These are phyloP conservation scores for Euglossa dilemma DNA, from an alignment of 1,140 invertebrate genomes.

Conservation along the genomic window DNA sequence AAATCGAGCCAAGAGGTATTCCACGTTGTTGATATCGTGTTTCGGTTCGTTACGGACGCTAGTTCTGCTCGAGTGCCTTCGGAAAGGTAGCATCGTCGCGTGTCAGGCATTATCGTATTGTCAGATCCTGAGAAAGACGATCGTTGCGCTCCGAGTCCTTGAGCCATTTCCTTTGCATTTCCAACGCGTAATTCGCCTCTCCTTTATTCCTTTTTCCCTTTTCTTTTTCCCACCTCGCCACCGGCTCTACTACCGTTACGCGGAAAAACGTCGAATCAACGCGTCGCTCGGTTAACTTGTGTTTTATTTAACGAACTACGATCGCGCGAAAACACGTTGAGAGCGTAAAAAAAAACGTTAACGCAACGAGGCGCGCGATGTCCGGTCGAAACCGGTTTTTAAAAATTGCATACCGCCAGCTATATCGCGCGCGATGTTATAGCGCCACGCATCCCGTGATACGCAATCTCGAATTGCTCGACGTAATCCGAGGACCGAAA, in stretches of 20 bases:
- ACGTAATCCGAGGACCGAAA: background rate
- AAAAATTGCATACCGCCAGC: constrained; percentile 14
- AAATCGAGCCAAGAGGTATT: constrained; percentile 56
- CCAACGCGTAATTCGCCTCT: background rate
- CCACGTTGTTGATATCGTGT: constrained; percentile 49
- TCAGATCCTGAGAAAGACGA: constrained; percentile 27
- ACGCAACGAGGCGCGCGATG: background rate
- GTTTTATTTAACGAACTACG: background rate
- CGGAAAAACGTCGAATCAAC: background rate
- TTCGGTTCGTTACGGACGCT: constrained; percentile 35
- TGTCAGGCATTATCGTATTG: constrained; percentile 30
- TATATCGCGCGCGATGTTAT: background rate
- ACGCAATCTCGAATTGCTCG: constrained; percentile 27
- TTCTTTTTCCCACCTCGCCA: background rate
- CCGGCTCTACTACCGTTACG: background rate
- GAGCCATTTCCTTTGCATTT: background rate
- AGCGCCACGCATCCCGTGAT: background rate
- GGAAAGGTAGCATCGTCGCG: constrained; percentile 31
- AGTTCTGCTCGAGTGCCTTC: constrained; percentile 20
- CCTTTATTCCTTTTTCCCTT: no score
- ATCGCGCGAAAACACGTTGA: background rate
- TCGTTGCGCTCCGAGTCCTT: background rate
- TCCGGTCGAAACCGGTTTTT: constrained; percentile 25
- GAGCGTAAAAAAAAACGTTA: background rate
- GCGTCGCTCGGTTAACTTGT: background rate